Evolutionary conservation across 2,113 vertebrate species (phyloP), one percentile per base, ranked within the genome.

Genomic region (Pterophyllum scalare): DNA sequence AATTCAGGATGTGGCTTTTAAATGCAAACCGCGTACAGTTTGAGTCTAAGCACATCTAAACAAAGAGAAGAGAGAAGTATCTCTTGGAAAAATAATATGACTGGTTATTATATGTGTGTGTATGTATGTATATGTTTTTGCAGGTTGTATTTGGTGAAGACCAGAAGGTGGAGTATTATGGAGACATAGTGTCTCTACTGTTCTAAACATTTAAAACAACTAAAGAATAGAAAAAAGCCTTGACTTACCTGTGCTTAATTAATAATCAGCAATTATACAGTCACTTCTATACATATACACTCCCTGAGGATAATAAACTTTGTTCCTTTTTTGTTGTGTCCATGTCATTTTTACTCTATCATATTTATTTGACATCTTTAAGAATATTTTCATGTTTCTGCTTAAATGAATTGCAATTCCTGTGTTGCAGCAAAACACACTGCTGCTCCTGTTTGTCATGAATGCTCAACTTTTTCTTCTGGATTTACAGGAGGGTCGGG

Each of bases 401-500:
- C 13, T n/a, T 14, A 22, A 56, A 26, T 49, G 65, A 70, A 70
- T 33, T 80, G n/a, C 12, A 15, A 28, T 26, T 4, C 38, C 2
- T 20, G 28, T 28, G 14, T 43, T 31, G 22, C 12, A 28, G 24
- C 33, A 26, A 60, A 31, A 49, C 20, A 15, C 46, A 20, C 5
- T 40, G 26, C 3, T 70, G 15, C 64, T 7, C 56, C 2, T 58
- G 2, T 56, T 13, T 65, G 9, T 12, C 14, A 19, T 57, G 11
- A 59, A 64, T 85, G 22, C 2, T 67, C 62, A 87, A 52, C 20
- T 49, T 67, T 4, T 2, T 82, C 17, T 72, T 64, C 14, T 54
- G 77, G 20, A 24, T 49, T 88, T 83, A 49, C 95, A 99, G 98
- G 98, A 99, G 86, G 98, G 98, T 38, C 96, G 97, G 0, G 97